Evolutionary conservation across 2,888 invertebrate genomes (phyloP).

Genomic region (Acanthosepion pharaonis): DNA sequence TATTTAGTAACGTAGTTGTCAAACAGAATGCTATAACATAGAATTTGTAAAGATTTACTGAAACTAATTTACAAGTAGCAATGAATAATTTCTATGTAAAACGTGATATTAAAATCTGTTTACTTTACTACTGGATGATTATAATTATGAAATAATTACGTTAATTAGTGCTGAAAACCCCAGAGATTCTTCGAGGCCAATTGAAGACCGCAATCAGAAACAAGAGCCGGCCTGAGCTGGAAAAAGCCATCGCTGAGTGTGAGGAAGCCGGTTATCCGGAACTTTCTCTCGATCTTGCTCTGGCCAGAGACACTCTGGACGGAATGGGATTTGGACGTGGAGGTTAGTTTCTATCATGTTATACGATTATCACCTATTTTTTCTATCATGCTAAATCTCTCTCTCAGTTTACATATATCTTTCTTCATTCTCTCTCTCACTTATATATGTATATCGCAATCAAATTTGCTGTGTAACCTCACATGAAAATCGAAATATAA

Average conservation of each 20-base stretch:
- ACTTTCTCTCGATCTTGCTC: background rate
- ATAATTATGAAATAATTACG: background rate
- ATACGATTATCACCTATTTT: too few species aligned
- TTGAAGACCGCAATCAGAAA: background rate
- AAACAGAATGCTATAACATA: too few species aligned
- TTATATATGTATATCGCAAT: too few species aligned
- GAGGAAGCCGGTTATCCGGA: slow-evolving; percentile 24
- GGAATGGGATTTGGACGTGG: background rate
- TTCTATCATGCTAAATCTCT: too few species aligned
- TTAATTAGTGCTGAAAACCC: background rate
- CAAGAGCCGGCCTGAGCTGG: background rate
- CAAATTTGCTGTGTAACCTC: too few species aligned
- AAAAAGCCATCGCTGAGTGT: background rate
- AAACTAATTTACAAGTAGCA: too few species aligned
- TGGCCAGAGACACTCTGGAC: slow-evolving; percentile 39
- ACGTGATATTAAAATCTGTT: background rate
- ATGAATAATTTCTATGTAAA: background rate
- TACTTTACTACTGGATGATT: background rate
- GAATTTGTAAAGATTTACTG: too few species aligned
- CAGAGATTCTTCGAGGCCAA: background rate
- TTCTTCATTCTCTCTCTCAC: too few species aligned
- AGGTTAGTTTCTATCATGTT: background rate
- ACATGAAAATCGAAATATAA: too few species aligned
- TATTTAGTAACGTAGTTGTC: too few species aligned
- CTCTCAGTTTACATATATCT: too few species aligned